These are phyloP conservation scores for Anarrhichthys ocellatus DNA, from an alignment of 2,113 vertebrate genomes.

Conservation along the genomic window DNA sequence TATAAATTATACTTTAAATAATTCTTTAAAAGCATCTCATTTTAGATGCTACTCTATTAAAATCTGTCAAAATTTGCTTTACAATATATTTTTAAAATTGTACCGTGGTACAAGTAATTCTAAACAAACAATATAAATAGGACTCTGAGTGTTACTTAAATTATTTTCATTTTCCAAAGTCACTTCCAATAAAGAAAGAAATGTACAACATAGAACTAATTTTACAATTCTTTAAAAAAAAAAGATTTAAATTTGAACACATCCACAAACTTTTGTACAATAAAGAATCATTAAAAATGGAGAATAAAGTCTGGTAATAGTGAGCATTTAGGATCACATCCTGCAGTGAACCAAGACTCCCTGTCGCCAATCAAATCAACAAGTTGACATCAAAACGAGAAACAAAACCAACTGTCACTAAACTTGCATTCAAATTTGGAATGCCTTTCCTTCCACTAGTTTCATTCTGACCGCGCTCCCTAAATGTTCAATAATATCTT, in stretches of 20 bases:
- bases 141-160: not conserved
- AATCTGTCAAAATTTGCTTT: not conserved
- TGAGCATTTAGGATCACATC: constrained; percentile 11
- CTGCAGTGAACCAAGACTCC: constrained; percentile 9
- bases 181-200: not conserved
- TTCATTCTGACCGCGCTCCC: constrained; percentile 8
- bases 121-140: not conserved
- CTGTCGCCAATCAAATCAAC: constrained; percentile 14
- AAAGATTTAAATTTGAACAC: not conserved
- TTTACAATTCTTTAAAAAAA: not conserved
- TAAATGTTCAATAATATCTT: constrained; percentile 11
- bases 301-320: not conserved
- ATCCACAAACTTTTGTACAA: not conserved
- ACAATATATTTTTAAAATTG: not conserved
- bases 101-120: not conserved
- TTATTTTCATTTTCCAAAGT: not conserved
- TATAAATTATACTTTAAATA: not conserved
- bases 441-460: not conserved
- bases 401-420: constrained; percentile 13
- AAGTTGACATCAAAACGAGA: constrained; percentile 39
- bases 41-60: not conserved
- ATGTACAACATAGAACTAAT: not conserved
- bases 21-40: constrained; percentile 23
- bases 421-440: not conserved
- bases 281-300: constrained; percentile 3